These are phyloP conservation scores for Ichneumon xanthorius DNA, from an alignment of 2,888 invertebrate genomes.

Conservation along the genomic window DNA sequence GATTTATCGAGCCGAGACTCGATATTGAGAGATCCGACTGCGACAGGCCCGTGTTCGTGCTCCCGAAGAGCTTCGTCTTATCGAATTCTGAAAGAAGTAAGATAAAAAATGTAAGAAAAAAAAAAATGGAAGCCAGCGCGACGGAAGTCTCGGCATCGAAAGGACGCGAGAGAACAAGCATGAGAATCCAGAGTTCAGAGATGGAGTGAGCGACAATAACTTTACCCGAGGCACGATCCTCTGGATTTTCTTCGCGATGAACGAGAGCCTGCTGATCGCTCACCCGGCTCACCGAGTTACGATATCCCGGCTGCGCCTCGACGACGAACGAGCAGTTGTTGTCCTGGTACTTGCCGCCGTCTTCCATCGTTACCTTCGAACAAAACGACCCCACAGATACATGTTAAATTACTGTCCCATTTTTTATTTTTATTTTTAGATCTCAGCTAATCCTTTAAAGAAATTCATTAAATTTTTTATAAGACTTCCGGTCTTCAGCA, in stretches of 20 bases:
- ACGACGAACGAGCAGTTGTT: conserved; percentile 82
- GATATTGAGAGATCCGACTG: conserved; percentile 93
- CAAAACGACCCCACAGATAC: neutral
- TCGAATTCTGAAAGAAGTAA: conserved; percentile 75
- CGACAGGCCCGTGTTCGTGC: conserved; percentile 91
- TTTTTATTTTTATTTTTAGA: too few species aligned
- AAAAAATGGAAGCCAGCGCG: neutral
- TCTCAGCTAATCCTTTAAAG: too few species aligned
- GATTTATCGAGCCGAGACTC: conserved; percentile 90
- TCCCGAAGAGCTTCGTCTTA: conserved; percentile 85
- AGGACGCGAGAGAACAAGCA: neutral
- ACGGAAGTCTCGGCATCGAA: neutral
- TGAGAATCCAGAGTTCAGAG: conserved; percentile 2
- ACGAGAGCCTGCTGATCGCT: conserved; percentile 86
- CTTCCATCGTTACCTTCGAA: conserved; percentile 81
- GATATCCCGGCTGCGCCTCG: conserved; percentile 81
- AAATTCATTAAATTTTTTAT: too few species aligned
- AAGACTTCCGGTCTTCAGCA: too few species aligned
- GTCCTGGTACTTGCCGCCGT: conserved; percentile 78
- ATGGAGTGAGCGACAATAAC: neutral
- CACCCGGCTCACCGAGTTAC: conserved; percentile 75
- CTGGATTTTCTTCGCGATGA: conserved; percentile 84
- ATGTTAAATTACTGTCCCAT: neutral
- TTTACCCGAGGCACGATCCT: conserved; percentile 77
- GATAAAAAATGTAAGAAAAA: conserved; percentile 21